A percentile compares a stretch with the other conserved stretches of the same genome.
These are phyloP conservation scores for Salvelinus sp. DNA, from an alignment of 2,113 vertebrate species.

Conservation along the genomic window DNA sequence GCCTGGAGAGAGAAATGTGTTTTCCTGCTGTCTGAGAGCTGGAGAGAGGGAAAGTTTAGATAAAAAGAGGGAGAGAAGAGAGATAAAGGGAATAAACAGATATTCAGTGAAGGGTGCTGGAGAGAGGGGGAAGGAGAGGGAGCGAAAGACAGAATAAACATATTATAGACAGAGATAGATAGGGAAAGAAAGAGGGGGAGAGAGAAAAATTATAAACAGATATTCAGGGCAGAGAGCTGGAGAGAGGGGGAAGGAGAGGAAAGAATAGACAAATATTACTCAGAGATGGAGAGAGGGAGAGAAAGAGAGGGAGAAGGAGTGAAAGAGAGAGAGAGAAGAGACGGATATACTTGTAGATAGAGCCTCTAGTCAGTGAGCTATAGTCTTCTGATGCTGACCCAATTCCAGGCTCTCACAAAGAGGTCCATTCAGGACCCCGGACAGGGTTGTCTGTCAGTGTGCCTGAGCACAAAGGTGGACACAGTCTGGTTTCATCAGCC, in stretches of 20 bases:
- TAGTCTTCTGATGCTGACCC: constrained; percentile 44
- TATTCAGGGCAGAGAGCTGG: not conserved
- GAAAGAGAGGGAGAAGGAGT: not conserved
- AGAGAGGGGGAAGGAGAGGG: no score
- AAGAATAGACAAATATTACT: no score
- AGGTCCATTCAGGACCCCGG: constrained; percentile 16
- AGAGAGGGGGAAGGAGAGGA: constrained; percentile 1
- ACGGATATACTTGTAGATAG: not conserved
- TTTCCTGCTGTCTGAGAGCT: constrained; percentile 7
- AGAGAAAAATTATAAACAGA: not conserved
- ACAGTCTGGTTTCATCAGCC: constrained; percentile 18
- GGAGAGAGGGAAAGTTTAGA: not conserved
- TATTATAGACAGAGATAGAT: no score
- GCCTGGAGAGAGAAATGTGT: not conserved
- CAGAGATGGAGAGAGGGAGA: not conserved
- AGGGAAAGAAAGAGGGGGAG: constrained; percentile 2
- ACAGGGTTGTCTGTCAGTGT: constrained; percentile 37
- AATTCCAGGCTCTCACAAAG: constrained; percentile 44
- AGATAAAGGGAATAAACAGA: not conserved
- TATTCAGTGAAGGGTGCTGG: no score
- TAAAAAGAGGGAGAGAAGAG: constrained; percentile 8
- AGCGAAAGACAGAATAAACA: no score
- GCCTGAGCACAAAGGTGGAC: constrained; percentile 34
- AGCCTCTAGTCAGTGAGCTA: constrained; percentile 25
- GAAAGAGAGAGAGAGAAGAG: not conserved